Evolutionary conservation across 2,888 invertebrate genomes (phyloP).

Genomic region (Drosophila paramelanica): DNA sequence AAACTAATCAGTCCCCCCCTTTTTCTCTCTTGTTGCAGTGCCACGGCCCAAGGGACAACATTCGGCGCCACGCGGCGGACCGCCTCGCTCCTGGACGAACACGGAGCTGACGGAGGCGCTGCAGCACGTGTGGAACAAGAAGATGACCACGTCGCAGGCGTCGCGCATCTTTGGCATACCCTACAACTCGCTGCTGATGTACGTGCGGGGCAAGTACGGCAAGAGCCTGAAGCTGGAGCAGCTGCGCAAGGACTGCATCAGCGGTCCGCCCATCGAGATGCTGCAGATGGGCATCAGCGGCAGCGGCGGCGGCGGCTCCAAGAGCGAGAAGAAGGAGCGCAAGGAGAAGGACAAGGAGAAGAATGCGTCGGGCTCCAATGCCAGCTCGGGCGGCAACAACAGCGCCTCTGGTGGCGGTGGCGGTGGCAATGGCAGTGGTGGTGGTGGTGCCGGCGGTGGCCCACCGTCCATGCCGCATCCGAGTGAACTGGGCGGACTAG

Average conservation of each 20-base stretch:
- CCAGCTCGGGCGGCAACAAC: conserved; percentile 32
- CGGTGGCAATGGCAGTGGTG: background rate
- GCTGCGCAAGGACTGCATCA: conserved; percentile 94
- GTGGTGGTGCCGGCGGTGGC: conserved; percentile 37
- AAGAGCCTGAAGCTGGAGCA: conserved; percentile 95
- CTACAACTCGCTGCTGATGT: conserved; percentile 96
- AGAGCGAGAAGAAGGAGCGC: conserved; percentile 76
- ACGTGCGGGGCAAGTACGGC: conserved; percentile 96
- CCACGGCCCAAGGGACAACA: conserved; percentile 95
- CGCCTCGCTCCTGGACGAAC: conserved; percentile 96
- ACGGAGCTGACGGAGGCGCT: conserved; percentile 95
- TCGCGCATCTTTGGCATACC: conserved; percentile 96
- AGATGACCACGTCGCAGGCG: conserved; percentile 97
- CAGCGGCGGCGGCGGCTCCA: conserved; percentile 56
- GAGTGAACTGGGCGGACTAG: conserved; percentile 56
- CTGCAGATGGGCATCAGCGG: conserved; percentile 88
- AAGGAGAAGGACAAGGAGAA: conserved; percentile 76
- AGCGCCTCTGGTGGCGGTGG: conserved; percentile 18
- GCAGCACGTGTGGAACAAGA: conserved; percentile 97
- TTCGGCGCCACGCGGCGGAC: conserved; percentile 95
- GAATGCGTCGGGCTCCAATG: conserved; percentile 16
- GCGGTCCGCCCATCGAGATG: conserved; percentile 90
- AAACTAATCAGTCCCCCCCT: conserved; percentile 39
- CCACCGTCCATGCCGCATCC: conserved; percentile 57
- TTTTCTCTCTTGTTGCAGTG: conserved; percentile 85